Percentiles rank a stretch among this genome's conserved stretches.
Evolutionary conservation across 2,888 invertebrate species (phyloP).

Genomic region (Leucophora obtusa): DNA sequence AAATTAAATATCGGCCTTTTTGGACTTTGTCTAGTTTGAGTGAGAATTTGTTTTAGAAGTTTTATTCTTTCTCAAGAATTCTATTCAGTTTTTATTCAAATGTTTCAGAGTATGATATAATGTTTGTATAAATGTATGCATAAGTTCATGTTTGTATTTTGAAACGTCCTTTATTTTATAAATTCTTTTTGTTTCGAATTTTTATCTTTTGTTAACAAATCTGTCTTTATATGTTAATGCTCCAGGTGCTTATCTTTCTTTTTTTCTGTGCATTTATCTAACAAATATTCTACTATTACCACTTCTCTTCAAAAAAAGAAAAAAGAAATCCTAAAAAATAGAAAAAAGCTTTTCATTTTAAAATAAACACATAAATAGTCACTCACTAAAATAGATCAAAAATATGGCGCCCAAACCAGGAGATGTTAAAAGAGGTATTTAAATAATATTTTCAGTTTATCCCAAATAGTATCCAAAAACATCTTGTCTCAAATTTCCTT

Average conservation of each 20-base stretch:
- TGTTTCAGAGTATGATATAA: no score
- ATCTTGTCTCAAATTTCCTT: no score
- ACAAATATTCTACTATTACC: neutral
- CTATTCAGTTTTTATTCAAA: no score
- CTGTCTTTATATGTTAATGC: neutral
- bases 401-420: no score
- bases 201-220: constrained; percentile 29
- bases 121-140: neutral
- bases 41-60: neutral
- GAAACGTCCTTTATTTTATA: constrained; percentile 53
- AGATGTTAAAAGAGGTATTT: no score
- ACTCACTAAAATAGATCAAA: neutral
- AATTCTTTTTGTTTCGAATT: constrained; percentile 47
- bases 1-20: neutral
- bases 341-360: constrained; percentile 13
- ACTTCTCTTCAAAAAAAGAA: no score
- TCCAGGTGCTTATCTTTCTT: constrained; percentile 32
- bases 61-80: neutral
- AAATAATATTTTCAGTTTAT: no score
- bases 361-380: constrained; percentile 9
- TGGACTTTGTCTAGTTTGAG: neutral
- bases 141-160: constrained; percentile 39
- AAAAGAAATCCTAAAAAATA: neutral
- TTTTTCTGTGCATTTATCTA: neutral
- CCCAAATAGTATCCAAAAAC: no score